A percentile compares a stretch with the other conserved stretches of the same genome.
Conservation (phyloP, 2,888 invertebrate species). For the Encarsia formosa region DNA sequence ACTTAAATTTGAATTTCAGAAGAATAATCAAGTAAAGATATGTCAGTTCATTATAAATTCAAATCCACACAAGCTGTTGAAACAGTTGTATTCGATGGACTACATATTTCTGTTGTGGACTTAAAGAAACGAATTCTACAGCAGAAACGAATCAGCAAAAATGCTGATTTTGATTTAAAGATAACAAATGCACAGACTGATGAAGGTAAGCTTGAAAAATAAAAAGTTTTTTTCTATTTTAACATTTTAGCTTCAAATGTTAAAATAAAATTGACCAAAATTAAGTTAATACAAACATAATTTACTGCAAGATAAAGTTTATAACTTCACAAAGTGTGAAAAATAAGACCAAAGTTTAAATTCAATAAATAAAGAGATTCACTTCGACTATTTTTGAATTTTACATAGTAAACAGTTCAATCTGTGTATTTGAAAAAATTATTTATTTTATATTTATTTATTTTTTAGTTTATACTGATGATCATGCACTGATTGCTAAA, state of each 20-base stretch:
- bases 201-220: constrained; percentile 89
- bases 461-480: constrained; percentile 82
- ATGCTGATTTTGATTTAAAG: constrained; percentile 91
- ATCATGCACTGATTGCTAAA: constrained; percentile 88
- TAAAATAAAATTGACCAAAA: too few relatives aligned
- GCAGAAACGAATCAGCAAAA: constrained; percentile 91
- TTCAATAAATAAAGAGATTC: background rate
- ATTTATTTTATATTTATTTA: background rate
- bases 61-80: constrained; percentile 95
- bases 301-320: too few relatives aligned
- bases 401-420: too few relatives aligned
- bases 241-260: too few relatives aligned
- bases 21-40: constrained; percentile 42
- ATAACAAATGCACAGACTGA: constrained; percentile 96
- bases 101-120: constrained; percentile 93
- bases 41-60: constrained; percentile 99
- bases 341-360: background rate
- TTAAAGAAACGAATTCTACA: constrained; percentile 91
- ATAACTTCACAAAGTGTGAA: too few relatives aligned
- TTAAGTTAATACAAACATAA: too few relatives aligned
- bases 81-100: constrained; percentile 93
- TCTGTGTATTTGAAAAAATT: background rate
- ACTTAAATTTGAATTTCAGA: constrained; percentile 13
- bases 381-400: background rate
- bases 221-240: too few relatives aligned